phyloP scores from a whole-genome alignment of 2,797 vertebrate genomes.

The Fundulus diaphanus region DNA sequence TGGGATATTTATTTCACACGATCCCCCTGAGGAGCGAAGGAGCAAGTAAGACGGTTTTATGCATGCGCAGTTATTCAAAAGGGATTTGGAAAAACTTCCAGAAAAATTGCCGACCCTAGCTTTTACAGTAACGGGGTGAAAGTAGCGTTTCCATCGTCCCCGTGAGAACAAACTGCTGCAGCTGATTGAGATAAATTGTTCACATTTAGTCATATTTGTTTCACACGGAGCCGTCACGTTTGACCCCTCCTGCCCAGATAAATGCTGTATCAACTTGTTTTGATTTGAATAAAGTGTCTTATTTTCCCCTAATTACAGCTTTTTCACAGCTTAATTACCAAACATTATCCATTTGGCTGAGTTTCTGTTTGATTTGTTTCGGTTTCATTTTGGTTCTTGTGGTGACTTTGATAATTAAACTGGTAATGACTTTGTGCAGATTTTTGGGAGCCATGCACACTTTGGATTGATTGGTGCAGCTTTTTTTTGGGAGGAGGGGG shows the following conservation, averaged over 20 bases:
- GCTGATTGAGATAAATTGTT: slow-evolving; percentile 29
- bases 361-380: neutral
- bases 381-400: neutral
- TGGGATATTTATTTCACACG: no score
- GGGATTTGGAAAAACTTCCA: no score
- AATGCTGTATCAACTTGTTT: neutral
- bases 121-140: neutral
- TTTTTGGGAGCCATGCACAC: neutral
- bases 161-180: slow-evolving; percentile 3
- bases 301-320: neutral
- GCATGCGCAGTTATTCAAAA: no score
- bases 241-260: neutral
- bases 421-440: slow-evolving; percentile 30
- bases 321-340: slow-evolving; percentile 1
- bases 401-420: slow-evolving; percentile 51
- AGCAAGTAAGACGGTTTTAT: no score
- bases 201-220: neutral
- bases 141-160: slow-evolving; percentile 29
- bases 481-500: neutral
- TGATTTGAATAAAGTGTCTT: neutral
- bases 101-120: no score
- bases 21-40: no score
- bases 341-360: neutral
- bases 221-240: neutral
- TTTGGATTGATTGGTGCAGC: neutral